Evolutionary conservation across 2,888 invertebrate genomes (phyloP).

Genomic region (Apotomis turbidana): DNA sequence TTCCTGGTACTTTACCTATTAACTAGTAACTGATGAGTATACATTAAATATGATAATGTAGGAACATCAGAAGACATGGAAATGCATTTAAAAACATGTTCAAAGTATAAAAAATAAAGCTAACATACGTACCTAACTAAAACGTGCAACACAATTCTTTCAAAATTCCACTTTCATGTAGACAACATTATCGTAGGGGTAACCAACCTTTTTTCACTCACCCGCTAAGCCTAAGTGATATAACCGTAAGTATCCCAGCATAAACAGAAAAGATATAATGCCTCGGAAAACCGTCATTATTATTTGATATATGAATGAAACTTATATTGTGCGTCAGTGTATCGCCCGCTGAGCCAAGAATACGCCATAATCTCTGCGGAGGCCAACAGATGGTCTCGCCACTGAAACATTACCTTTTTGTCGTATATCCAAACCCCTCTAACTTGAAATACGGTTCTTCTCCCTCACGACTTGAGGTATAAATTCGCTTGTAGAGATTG

Average conservation of each 20-base stretch:
- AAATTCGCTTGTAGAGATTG: conserved; percentile 48
- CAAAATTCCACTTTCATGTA: not conserved
- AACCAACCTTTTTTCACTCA: not conserved
- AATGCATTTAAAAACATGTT: no score
- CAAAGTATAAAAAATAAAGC: no score
- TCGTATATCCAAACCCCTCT: conserved; percentile 58
- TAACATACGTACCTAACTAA: no score
- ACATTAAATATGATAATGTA: no score
- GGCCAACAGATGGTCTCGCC: conserved; percentile 75
- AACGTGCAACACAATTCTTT: no score
- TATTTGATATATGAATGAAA: conserved; percentile 38
- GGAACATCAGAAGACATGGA: no score
- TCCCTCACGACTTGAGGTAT: conserved; percentile 44
- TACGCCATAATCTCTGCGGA: conserved; percentile 71
- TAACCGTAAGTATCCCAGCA: conserved; percentile 29
- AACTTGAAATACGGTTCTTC: conserved; percentile 51
- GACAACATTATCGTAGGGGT: not conserved
- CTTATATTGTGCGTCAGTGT: conserved; percentile 51
- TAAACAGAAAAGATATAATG: conserved; percentile 26
- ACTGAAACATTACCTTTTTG: conserved; percentile 73
- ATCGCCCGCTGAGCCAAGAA: conserved; percentile 61
- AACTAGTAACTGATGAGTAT: no score
- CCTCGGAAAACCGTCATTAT: conserved; percentile 33
- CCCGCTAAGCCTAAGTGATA: conserved; percentile 16
- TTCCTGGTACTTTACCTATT: no score